Conservation (phyloP, 2,888 invertebrate species). For the Drosophila tripunctata region DNA sequence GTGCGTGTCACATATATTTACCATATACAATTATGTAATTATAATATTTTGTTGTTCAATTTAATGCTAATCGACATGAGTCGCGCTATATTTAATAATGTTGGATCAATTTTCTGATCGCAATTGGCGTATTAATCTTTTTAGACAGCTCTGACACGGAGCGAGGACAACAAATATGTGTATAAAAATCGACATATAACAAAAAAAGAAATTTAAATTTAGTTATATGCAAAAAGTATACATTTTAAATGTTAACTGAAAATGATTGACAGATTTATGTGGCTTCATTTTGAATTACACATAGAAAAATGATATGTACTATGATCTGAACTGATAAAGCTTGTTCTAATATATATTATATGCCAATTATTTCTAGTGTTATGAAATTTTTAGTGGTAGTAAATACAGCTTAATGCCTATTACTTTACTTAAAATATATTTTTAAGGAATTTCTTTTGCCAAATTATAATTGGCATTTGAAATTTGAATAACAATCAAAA, state of each 20-base stretch:
- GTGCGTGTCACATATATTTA: constrained; percentile 74
- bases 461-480: not conserved
- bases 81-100: constrained; percentile 34
- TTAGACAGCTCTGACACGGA: constrained; percentile 64
- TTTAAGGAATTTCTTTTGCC: not conserved
- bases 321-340: no score
- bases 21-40: constrained; percentile 74
- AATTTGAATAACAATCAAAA: constrained; percentile 1
- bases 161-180: constrained; percentile 48
- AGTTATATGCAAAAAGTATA: not conserved
- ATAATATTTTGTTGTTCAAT: constrained; percentile 50
- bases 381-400: no score
- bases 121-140: constrained; percentile 66
- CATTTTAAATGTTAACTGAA: constrained; percentile 1
- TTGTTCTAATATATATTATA: no score
- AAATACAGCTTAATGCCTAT: no score
- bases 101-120: constrained; percentile 51
- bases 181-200: constrained; percentile 23
- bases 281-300: not conserved
- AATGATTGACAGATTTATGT: constrained; percentile 47
- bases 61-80: constrained; percentile 69
- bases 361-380: no score
- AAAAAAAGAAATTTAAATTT: constrained; percentile 20
- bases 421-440: no score
- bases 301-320: not conserved